A percentile compares a stretch with the other conserved stretches of the same genome.
These are phyloP conservation scores for Luperina testacea DNA, from an alignment of 2,888 invertebrate genomes.

Conservation along the genomic window DNA sequence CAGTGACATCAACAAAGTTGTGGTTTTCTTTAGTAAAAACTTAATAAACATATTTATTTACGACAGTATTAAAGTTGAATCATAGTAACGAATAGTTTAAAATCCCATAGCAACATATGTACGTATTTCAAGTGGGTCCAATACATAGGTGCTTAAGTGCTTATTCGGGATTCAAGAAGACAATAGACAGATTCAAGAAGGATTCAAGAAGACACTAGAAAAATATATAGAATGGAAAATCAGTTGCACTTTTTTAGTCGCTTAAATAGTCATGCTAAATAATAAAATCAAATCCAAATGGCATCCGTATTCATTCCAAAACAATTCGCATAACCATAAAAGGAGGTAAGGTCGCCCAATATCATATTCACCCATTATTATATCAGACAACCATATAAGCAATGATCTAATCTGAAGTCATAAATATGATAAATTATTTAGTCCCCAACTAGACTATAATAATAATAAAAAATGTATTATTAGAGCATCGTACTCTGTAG, in stretches of 20 bases:
- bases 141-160: not conserved
- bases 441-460: slow-evolving; percentile 39
- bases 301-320: slow-evolving; percentile 10
- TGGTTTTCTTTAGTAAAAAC: not conserved
- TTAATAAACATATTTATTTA: no score
- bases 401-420: slow-evolving; percentile 47
- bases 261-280: not conserved
- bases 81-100: not conserved
- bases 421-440: slow-evolving; percentile 54
- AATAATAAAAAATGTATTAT: slow-evolving; percentile 57
- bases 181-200: not conserved
- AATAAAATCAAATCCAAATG: slow-evolving; percentile 38
- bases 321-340: slow-evolving; percentile 28
- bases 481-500: slow-evolving; percentile 52
- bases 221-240: not conserved
- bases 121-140: not conserved
- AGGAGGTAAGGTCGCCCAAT: slow-evolving; percentile 49
- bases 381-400: slow-evolving; percentile 27
- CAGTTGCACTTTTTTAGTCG: not conserved
- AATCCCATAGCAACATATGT: not conserved
- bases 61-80: not conserved
- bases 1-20: not conserved
- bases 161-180: not conserved
- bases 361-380: slow-evolving; percentile 37
- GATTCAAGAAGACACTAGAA: not conserved